Evolutionary conservation across 2,113 vertebrate genomes (phyloP).

Genomic region (Corvus moneduloides): DNA sequence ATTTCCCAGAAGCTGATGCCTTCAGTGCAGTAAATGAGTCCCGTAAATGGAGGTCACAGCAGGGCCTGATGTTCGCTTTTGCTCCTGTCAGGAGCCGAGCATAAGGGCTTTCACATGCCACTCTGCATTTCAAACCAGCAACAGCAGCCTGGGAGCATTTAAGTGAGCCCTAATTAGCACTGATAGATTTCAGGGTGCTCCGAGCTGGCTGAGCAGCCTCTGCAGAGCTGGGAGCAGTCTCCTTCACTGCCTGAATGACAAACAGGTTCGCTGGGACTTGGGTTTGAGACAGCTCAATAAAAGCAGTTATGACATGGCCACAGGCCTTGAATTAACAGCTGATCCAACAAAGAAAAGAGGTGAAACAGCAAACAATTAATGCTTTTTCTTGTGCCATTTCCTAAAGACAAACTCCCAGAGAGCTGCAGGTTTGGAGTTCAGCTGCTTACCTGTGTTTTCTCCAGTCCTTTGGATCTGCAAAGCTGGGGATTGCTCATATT

Average conservation of each 20-base stretch:
- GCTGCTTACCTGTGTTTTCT: background rate
- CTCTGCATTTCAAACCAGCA: constrained; percentile 45
- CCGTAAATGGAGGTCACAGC: constrained; percentile 63
- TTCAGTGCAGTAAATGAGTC: constrained; percentile 57
- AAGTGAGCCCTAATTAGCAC: constrained; percentile 53
- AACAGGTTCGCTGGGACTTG: constrained; percentile 21
- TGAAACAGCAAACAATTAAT: constrained; percentile 23
- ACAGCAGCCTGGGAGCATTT: constrained; percentile 29
- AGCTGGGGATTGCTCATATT: background rate
- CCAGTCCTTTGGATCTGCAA: background rate
- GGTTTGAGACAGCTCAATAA: constrained; percentile 30
- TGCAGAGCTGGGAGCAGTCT: constrained; percentile 29
- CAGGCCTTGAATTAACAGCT: constrained; percentile 44
- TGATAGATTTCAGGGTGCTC: constrained; percentile 62
- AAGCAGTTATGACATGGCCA: constrained; percentile 53
- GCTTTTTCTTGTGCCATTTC: background rate
- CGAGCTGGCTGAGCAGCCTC: constrained; percentile 7
- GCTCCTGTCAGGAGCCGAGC: constrained; percentile 50
- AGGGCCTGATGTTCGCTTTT: constrained; percentile 47
- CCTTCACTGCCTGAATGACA: constrained; percentile 51
- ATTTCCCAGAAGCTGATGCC: constrained; percentile 54
- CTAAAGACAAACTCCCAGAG: background rate
- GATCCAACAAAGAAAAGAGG: constrained; percentile 38
- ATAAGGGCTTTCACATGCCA: constrained; percentile 6
- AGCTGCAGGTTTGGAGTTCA: background rate